These are phyloP conservation scores for Atherix ibis DNA, from an alignment of 2,888 invertebrate genomes.

Conservation along the genomic window DNA sequence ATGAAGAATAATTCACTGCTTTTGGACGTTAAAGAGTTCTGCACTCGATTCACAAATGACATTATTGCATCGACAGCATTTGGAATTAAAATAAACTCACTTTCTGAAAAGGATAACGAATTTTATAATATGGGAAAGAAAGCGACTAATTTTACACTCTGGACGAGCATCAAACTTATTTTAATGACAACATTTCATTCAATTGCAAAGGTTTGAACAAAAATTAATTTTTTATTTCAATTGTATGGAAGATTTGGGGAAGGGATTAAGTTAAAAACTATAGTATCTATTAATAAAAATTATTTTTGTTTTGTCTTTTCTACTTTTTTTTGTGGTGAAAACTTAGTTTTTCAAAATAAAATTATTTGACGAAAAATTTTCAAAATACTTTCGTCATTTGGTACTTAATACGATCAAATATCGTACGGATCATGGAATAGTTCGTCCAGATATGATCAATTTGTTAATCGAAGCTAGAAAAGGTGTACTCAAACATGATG, in stretches of 20 bases:
- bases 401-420: slow-evolving; percentile 33
- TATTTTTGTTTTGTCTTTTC: neutral
- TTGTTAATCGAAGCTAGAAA: slow-evolving; percentile 35
- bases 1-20: slow-evolving; percentile 11
- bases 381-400: slow-evolving; percentile 30
- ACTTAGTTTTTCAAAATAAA: slow-evolving; percentile 16
- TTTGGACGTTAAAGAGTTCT: slow-evolving; percentile 29
- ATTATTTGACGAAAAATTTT: slow-evolving; percentile 24
- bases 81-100: slow-evolving; percentile 36
- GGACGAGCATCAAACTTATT: slow-evolving; percentile 4
- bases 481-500: slow-evolving; percentile 1
- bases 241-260: no score
- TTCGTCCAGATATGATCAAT: slow-evolving; percentile 40
- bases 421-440: slow-evolving; percentile 30
- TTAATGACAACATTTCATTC: neutral
- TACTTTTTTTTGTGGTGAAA: neutral
- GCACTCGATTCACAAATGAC: slow-evolving; percentile 27
- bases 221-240: no score
- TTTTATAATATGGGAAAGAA: slow-evolving; percentile 39
- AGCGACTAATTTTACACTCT: slow-evolving; percentile 27
- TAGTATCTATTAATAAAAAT: no score
- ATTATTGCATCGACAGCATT: slow-evolving; percentile 35
- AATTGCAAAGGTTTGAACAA: neutral
- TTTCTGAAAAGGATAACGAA: slow-evolving; percentile 35
- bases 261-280: no score